Base-by-base conservation (phyloP, 1,140 invertebrate species). In the Nautilus pompilius region DNA sequence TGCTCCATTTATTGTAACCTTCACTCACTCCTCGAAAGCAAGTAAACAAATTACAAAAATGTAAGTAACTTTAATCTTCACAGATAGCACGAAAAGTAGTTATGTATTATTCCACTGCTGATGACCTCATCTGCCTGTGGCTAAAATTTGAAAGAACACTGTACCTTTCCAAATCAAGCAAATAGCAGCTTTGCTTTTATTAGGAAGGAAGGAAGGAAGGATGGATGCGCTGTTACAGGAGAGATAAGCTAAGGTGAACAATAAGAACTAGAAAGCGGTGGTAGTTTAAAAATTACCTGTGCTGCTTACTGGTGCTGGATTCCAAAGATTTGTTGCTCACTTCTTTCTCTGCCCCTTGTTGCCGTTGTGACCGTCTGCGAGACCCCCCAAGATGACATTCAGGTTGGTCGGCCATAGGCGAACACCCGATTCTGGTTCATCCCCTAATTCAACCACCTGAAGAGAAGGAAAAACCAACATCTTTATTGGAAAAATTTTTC, bases 351-450 rank as follows among this genome's bases (percentile, higher is more conserved):
- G 64, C 60, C 65, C 71, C 65, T 54, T 58, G 41, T 54, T 66
- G 56, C 65, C 69, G 70, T 65, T 61, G 61, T 66, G 66, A 66
- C n/a, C 70, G 65, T 63, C 74, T 72, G 51, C 70, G 66, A 58
- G 69, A 72, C 80, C 80, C 81, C 80, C 80, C 80, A 74, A 74
- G 69, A 59, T 73, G 74, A 69, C 66, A 66, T 70, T 78, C 77
- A 82, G 79, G 75, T 82, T 80, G 79, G 75, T 82, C 78, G 75
- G 81, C 81, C 81, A 82, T 83, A 82, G 80, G 78, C 80, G 70
- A 72, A 66, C 69, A 55, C 66, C 77, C 65, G 58, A 69, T 64
- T 69, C 70, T 78, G 76, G 78, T 75, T 74, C 79, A 80, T 80
- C 71, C 79, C 79, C 72, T 51, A 62, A 30, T 33, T 49, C 29